These are phyloP conservation scores for Gorsachius magnificus DNA, from an alignment of 2,797 vertebrate species.

Conservation along the genomic window DNA sequence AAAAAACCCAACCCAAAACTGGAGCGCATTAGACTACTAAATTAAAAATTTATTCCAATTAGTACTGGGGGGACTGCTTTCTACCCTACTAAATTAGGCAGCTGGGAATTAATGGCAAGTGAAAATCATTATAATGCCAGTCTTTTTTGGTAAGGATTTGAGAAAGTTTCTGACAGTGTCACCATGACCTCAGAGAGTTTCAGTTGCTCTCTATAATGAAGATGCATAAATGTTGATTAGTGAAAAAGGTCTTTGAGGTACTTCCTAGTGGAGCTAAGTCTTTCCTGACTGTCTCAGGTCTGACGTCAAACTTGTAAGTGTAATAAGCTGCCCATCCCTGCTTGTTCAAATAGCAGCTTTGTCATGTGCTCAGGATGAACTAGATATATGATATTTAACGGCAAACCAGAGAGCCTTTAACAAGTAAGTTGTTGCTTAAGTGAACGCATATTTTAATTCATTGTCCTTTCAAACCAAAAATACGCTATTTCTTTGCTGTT, in stretches of 20 bases:
- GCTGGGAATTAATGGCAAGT: constrained; percentile 39
- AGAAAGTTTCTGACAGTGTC: neutral
- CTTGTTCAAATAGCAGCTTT: neutral
- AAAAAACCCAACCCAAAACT: neutral
- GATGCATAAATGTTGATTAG: neutral
- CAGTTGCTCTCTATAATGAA: neutral
- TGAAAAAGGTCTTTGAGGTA: neutral
- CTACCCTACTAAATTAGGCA: constrained; percentile 6
- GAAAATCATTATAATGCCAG: constrained; percentile 26
- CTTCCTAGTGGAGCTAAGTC: neutral
- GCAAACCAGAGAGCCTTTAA: neutral
- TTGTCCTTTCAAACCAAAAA: neutral
- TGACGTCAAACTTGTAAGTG: neutral
- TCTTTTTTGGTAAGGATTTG: neutral
- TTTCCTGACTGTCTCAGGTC: neutral
- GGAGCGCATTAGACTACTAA: constrained; percentile 18
- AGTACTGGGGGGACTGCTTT: constrained; percentile 12
- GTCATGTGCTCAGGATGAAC: neutral
- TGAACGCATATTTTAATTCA: neutral
- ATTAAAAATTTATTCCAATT: constrained; percentile 61
- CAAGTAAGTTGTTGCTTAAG: neutral
- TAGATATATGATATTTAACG: neutral
- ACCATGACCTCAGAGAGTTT: neutral
- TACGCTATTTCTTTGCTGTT: neutral
- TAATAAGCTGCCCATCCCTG: neutral